Evolutionary conservation across 2,113 vertebrate species (phyloP), one percentile per base, ranked within the genome.

Genomic region (Trematomus loennbergii): DNA sequence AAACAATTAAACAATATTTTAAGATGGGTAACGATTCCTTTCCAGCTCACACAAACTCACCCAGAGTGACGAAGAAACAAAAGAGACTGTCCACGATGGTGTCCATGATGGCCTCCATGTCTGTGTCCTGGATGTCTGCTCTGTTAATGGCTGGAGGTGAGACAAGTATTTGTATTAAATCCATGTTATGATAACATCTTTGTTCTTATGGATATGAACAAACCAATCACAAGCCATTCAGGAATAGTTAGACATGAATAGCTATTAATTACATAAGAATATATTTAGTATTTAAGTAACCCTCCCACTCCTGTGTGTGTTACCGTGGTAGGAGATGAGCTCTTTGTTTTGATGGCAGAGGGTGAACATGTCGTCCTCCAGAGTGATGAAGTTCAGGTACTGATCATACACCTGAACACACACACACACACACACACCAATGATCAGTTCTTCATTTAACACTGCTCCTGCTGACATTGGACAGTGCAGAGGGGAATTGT

Each of bases 341-440:
- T 99, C 97, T 89, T 97, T 99, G 94, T 98, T 99, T 88, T 99
- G 98, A 91, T 98, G 97, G 91, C 97, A 97, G 80, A 99, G 94
- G 66, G 99, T 92, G 72, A 99, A 99, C 97, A 99, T 98, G 91
- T 99, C 98, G 90, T 99, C 97, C 91, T 99, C 98, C 91, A 99
- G 95, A 70, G 97, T 99, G 95, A 99, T 99, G 91, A 99, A 99
- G 95, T 99, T 99, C 87, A 99, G 95, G 94, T 99, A 99, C 29
- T 99, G 98, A 93, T 99, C 98, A 83, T 98, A 99, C 81, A 99
- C 98, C 98, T 99, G 91, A 62, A 65, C 72, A 55, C n/a, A 55
- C 53, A 55, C n/a, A n/a, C n/a, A n/a, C n/a, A 29, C 17, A 48
- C 46, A 48, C 46, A 48, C 25, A 29, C n/a, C n/a, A n/a, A n/a